These are phyloP conservation scores for Rhinophrynus dorsalis DNA, from an alignment of 2,797 vertebrate species.

Conservation along the genomic window DNA sequence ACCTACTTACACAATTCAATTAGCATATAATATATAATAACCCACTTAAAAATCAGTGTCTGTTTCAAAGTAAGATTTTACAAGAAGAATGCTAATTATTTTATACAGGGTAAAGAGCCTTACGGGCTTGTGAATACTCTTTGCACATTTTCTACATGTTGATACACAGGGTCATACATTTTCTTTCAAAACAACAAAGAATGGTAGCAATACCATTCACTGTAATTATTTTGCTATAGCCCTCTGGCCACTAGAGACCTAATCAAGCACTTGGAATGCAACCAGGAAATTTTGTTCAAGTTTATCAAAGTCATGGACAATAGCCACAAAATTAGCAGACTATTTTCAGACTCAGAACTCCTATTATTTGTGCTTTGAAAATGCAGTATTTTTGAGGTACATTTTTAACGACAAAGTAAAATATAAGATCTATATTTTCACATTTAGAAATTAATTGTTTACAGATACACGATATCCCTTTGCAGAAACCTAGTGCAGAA, in stretches of 20 bases:
- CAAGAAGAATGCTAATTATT: neutral
- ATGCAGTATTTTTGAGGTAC: no score
- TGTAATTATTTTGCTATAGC: neutral
- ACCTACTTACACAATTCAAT: neutral
- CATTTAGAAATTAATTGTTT: no score
- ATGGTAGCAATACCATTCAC: neutral
- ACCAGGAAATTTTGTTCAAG: neutral
- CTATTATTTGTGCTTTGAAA: neutral
- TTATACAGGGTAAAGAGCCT: neutral
- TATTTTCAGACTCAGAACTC: neutral
- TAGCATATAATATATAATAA: neutral
- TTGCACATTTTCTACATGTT: neutral
- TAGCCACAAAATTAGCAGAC: neutral
- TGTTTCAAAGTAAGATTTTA: neutral
- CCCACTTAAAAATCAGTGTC: neutral
- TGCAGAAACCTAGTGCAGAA: no score
- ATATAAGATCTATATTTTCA: no score
- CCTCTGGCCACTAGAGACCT: neutral
- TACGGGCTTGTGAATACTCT: neutral
- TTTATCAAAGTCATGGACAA: neutral
- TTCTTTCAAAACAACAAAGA: neutral
- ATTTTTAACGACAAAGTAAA: no score
- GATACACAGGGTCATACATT: neutral
- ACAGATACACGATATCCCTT: no score
- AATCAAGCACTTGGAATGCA: neutral